A percentile compares a stretch with the other conserved stretches of the same genome.
Conservation (phyloP, 2,888 invertebrate genomes). For the Epinotia nisella region DNA sequence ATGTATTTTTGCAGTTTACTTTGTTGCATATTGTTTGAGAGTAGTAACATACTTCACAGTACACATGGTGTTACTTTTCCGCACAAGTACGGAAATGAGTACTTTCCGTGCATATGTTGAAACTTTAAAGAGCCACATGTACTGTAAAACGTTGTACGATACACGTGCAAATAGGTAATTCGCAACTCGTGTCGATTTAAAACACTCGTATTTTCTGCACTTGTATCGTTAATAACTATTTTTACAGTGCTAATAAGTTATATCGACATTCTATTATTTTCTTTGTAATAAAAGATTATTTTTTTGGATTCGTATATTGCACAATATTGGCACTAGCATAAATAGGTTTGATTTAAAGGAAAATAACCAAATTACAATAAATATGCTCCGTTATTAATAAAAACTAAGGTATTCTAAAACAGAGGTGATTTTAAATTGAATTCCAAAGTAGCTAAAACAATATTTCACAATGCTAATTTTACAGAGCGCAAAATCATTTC, state of each 20-base stretch:
- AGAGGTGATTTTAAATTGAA: conserved; percentile 6
- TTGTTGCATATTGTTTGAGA: neutral
- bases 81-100: too few relatives aligned
- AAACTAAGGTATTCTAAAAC: neutral
- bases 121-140: too few relatives aligned
- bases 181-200: too few relatives aligned
- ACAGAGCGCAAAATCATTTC: conserved; percentile 5
- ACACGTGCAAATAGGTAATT: too few relatives aligned
- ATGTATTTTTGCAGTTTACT: neutral
- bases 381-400: neutral
- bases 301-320: too few relatives aligned
- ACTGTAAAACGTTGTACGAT: too few relatives aligned
- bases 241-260: neutral
- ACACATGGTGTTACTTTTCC: too few relatives aligned
- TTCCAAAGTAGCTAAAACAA: conserved; percentile 12
- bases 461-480: neutral
- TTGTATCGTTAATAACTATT: too few relatives aligned
- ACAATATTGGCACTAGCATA: neutral
- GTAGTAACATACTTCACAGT: neutral
- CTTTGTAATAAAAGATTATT: neutral
- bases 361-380: neutral
- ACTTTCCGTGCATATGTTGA: too few relatives aligned
- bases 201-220: too few relatives aligned
- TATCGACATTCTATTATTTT: neutral
- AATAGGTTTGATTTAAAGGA: neutral